phyloP scores from a whole-genome alignment of 2,888 invertebrate genomes.

The Cheilosia pagana region DNA sequence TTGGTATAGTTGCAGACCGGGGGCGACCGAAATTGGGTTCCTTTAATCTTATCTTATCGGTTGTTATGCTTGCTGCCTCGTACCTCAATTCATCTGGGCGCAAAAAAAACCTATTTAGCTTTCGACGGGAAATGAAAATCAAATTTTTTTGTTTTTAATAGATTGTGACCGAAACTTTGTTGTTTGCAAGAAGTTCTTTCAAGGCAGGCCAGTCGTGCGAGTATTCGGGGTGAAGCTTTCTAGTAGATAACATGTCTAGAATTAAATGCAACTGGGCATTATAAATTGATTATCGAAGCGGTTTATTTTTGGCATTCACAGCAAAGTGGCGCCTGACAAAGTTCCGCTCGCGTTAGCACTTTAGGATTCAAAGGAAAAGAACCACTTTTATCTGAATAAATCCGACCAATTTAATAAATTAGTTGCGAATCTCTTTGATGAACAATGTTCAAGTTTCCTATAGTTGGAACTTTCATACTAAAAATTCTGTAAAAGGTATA shows the following conservation, averaged over 20 bases:
- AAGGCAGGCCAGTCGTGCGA: not conserved
- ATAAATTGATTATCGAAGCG: no score
- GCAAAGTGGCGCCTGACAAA: no score
- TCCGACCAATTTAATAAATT: no score
- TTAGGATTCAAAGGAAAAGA: no score
- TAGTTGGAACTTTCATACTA: no score
- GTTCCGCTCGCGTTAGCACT: no score
- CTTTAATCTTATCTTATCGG: slow-evolving; percentile 70
- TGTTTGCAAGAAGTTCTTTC: not conserved
- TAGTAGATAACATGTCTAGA: slow-evolving; percentile 8
- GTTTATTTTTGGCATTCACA: no score
- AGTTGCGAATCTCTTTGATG: no score
- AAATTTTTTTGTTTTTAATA: not conserved
- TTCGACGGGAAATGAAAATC: slow-evolving; percentile 8
- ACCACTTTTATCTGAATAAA: no score
- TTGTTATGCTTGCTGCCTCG: slow-evolving; percentile 40
- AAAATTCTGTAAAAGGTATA: no score
- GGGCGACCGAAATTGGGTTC: slow-evolving; percentile 58
- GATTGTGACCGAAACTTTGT: slow-evolving; percentile 6
- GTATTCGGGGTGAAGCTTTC: not conserved
- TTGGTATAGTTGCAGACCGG: slow-evolving; percentile 24
- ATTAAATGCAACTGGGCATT: not conserved
- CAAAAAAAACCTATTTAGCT: slow-evolving; percentile 36
- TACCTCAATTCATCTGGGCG: slow-evolving; percentile 26
- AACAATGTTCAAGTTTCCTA: no score